Evolutionary conservation across 2,888 invertebrate genomes (phyloP).

Genomic region (Unio delphinus): DNA sequence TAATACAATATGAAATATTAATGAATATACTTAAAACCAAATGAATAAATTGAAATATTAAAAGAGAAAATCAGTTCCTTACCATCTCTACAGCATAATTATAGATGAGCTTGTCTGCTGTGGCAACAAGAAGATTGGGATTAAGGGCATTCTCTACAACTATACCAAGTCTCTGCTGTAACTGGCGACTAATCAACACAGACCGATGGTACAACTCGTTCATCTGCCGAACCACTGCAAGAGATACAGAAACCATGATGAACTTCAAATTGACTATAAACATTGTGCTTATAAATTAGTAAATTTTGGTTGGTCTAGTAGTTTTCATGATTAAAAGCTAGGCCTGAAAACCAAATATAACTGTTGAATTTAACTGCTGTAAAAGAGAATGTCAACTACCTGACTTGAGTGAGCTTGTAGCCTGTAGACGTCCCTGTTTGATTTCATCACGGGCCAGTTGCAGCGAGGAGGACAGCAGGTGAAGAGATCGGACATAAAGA

Average conservation of each 20-base stretch:
- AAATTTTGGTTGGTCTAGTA: no score
- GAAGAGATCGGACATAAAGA: constrained; percentile 89
- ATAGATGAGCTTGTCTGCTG: constrained; percentile 96
- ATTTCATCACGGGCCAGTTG: constrained; percentile 88
- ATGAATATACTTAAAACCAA: no score
- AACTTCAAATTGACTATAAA: background rate
- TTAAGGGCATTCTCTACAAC: constrained; percentile 78
- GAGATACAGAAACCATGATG: constrained; percentile 6
- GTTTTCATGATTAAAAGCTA: no score
- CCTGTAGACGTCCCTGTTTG: constrained; percentile 86
- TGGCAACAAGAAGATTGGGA: constrained; percentile 72
- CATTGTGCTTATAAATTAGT: no score
- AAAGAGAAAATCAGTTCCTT: constrained; percentile 54
- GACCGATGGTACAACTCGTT: constrained; percentile 93
- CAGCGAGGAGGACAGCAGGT: constrained; percentile 94
- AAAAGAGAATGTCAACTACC: constrained; percentile 75
- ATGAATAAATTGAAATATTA: constrained; percentile 8
- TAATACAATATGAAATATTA: no score
- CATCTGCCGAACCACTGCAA: constrained; percentile 88
- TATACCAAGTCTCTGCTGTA: constrained; percentile 82
- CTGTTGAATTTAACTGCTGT: background rate
- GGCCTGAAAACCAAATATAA: background rate
- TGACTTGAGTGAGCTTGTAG: constrained; percentile 91
- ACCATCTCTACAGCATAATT: constrained; percentile 98
- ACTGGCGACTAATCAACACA: constrained; percentile 85